Evolutionary conservation across 2,113 vertebrate species (phyloP), one percentile per base, ranked within the genome.

Genomic region (Athene cunicularia): DNA sequence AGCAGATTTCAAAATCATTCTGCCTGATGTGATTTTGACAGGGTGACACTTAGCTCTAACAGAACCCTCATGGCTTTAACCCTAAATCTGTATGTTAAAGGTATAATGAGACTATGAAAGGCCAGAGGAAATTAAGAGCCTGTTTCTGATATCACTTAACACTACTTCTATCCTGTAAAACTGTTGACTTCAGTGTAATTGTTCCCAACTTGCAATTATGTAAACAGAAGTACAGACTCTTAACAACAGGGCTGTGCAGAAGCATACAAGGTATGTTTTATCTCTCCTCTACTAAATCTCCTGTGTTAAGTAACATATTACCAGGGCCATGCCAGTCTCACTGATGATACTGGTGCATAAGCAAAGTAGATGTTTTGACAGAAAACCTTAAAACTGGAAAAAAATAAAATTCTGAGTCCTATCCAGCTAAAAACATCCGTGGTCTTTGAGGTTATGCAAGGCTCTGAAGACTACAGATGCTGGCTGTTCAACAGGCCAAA

Each of bases 391-490:
- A 92, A 93, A 76, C 17, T 55, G 32, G 56, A 32, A 68, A 71
- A 92, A 71, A 11, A n/a, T n/a, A 86, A 94, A 37, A 74, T 76
- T 37, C 62, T 96, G 87, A 93, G 67, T 75, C 35, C 18, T 70
- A 35, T 83, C 91, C 97, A 95, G 53, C 14, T 73, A n/a, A 96
- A 97, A 91, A 94, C 53, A 90, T 93, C 85, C 14, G 4, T 95
- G 91, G 87, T 96, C 91, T 93, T 56, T 8, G 4, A 93, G 80
- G 93, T 94, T 93, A 94, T 93, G 43, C 35, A 86, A 95, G 82
- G 91, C 75, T 45, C 80, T 80, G 79, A 93, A 90, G 89, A 83
- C 68, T 88, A 96, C 85, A 97, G 82, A 96, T 87, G 80, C n/a
- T 95, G 85, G 50, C 71, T 96, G 73, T 93, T 91, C 60, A 79